Evolutionary conservation across 2,888 invertebrate genomes (phyloP).

Genomic region (Drosophila glabriapex): DNA sequence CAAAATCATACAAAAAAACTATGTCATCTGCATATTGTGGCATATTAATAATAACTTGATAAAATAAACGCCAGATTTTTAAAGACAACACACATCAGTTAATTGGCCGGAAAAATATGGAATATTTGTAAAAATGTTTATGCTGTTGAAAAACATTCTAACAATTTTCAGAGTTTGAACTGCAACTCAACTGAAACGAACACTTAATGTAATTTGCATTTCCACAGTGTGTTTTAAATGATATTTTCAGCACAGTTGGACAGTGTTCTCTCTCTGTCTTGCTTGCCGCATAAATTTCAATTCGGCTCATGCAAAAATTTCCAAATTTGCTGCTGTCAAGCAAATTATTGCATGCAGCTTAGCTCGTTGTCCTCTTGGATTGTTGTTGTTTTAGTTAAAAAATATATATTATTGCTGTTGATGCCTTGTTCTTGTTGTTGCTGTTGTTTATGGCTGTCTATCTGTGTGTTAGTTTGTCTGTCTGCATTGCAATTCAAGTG

Average conservation of each 20-base stretch:
- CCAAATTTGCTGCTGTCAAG: conserved; percentile 72
- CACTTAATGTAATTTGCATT: conserved; percentile 76
- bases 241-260: conserved; percentile 23
- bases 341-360: conserved; percentile 72
- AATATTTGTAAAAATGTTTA: conserved; percentile 13
- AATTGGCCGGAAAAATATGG: conserved; percentile 14
- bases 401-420: conserved; percentile 45
- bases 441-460: conserved; percentile 5
- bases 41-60: conserved; percentile 24
- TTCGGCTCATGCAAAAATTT: conserved; percentile 67
- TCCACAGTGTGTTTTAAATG: conserved; percentile 25
- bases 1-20: conserved; percentile 6
- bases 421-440: conserved; percentile 4
- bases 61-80: conserved; percentile 21
- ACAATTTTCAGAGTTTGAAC: conserved; percentile 19
- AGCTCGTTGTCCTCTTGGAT: conserved; percentile 43
- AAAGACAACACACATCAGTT: neutral
- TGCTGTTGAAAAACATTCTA: conserved; percentile 14
- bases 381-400: conserved; percentile 74
- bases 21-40: conserved; percentile 30
- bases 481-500: conserved; percentile 65
- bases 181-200: conserved; percentile 37
- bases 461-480: conserved; percentile 8
- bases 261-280: conserved; percentile 7
- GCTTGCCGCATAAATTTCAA: conserved; percentile 68